Evolutionary conservation across 1,140 invertebrate species (phyloP).

Genomic region (Zaprionus lachaisei): DNA sequence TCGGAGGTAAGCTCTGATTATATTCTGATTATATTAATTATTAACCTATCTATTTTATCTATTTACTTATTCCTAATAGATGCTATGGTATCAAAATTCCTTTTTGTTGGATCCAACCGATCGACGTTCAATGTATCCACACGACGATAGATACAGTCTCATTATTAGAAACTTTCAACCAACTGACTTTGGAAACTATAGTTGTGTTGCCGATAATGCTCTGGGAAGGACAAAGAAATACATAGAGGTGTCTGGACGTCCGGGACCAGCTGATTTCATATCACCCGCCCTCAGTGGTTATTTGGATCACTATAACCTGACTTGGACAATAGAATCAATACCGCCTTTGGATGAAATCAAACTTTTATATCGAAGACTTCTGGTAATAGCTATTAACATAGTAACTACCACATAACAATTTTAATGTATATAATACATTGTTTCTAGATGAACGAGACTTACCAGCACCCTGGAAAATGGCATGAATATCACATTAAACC

Average conservation of each 20-base stretch:
- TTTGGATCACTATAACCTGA: conserved; percentile 86
- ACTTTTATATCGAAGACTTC: conserved; percentile 85
- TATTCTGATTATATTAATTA: background rate
- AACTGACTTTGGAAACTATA: conserved; percentile 87
- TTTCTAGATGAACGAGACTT: conserved; percentile 86
- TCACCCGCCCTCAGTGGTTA: conserved; percentile 84
- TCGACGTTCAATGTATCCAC: conserved; percentile 85
- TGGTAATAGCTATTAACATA: conserved; percentile 73
- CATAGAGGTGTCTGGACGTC: conserved; percentile 85
- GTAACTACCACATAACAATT: background rate
- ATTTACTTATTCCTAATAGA: conserved; percentile 68
- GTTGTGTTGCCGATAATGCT: conserved; percentile 85
- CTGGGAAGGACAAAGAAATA: conserved; percentile 85
- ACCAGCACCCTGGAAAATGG: conserved; percentile 86
- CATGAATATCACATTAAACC: conserved; percentile 85
- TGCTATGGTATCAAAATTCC: conserved; percentile 87
- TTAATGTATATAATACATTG: background rate
- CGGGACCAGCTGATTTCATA: conserved; percentile 85
- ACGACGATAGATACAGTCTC: conserved; percentile 86
- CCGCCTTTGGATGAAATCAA: conserved; percentile 86
- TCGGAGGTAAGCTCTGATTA: conserved; percentile 81
- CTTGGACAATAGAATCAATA: conserved; percentile 87
- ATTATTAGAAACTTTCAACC: conserved; percentile 86
- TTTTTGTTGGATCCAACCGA: conserved; percentile 86
- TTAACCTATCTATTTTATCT: background rate